These are phyloP conservation scores for Hyalella azteca DNA, from an alignment of 2,888 invertebrate genomes.

Conservation along the genomic window DNA sequence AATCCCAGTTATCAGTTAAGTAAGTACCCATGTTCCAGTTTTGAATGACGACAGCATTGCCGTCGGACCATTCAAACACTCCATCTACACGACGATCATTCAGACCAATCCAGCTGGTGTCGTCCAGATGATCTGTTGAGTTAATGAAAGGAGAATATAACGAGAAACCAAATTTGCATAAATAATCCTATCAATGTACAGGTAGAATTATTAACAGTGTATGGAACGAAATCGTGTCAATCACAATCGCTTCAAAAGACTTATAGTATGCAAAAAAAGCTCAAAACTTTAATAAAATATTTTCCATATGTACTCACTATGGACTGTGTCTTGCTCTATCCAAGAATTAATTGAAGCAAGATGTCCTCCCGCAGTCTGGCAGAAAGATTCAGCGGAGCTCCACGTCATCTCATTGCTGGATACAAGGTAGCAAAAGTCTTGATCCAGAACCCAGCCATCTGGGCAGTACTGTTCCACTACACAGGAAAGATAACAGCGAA, in stretches of 20 bases:
- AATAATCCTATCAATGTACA: neutral
- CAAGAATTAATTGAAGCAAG: slow-evolving; percentile 19
- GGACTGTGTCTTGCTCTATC: slow-evolving; percentile 31
- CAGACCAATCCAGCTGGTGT: slow-evolving; percentile 43
- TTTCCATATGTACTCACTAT: neutral
- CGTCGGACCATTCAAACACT: slow-evolving; percentile 31
- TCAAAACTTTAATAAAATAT: neutral
- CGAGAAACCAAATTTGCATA: neutral
- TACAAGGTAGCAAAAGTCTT: slow-evolving; percentile 29
- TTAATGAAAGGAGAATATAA: neutral
- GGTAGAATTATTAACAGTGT: neutral
- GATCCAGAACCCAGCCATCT: slow-evolving; percentile 22
- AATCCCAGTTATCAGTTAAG: no score
- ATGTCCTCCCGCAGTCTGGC: slow-evolving; percentile 16
- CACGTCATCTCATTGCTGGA: neutral
- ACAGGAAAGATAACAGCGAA: no score
- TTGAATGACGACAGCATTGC: neutral
- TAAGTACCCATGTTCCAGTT: neutral
- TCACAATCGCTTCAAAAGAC: neutral
- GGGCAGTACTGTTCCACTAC: slow-evolving; percentile 16
- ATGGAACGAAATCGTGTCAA: neutral
- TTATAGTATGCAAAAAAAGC: neutral
- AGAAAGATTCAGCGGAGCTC: neutral
- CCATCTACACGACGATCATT: slow-evolving; percentile 38
- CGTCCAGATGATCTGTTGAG: neutral